Base-by-base conservation (phyloP, 1,140 invertebrate genomes). In the Pseudoatta argentina region DNA sequence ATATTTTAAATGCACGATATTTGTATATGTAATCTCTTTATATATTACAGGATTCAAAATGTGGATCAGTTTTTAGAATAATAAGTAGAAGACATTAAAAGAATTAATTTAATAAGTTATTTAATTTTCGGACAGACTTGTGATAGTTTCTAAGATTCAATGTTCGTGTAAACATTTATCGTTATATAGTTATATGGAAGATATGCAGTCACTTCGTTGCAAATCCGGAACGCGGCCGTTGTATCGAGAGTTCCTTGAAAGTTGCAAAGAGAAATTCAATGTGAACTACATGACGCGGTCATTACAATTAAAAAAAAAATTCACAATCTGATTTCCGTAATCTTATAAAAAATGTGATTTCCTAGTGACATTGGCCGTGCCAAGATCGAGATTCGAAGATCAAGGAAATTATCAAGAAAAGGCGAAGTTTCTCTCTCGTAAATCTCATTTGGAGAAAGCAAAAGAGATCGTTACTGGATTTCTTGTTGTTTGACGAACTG, bases 401-500 rank as follows among this genome's bases (percentile, higher is more conserved):
- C 69, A 51, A 75, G 24, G 18, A 55, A 72, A 27, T 86, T 89
- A 76, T 59, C 69, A 69, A 66, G 30, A n/a, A 85, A 81, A 66
- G 6, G 6, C 24, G 5, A 3, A 69, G 39, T 87, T 89, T 87
- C 88, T 77, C 30, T 63, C 44, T 57, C 59, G 30, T 12, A 34
- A n/a, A 16, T 66, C 18, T 16, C 14, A 16, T 66, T 78, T 61
- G 66, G 64, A 76, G 88, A 90, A 90, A 90, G 89, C 77, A 72
- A 79, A 85, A 57, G 44, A 44, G 16, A 59, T 30, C 21, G 18
- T 21, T 69, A 12, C 10, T 69, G 7, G n/a, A 48, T 82, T 48
- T 59, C 21, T n/a, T 34, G 4, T 34, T 2, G 10, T 0, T 27
- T n/a, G 21, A 71, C 27, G 10, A 14, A 69, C 51, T n/a, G 7